phyloP scores from a whole-genome alignment of 2,888 invertebrate species.

The Mongoloraphidia duomilia region DNA sequence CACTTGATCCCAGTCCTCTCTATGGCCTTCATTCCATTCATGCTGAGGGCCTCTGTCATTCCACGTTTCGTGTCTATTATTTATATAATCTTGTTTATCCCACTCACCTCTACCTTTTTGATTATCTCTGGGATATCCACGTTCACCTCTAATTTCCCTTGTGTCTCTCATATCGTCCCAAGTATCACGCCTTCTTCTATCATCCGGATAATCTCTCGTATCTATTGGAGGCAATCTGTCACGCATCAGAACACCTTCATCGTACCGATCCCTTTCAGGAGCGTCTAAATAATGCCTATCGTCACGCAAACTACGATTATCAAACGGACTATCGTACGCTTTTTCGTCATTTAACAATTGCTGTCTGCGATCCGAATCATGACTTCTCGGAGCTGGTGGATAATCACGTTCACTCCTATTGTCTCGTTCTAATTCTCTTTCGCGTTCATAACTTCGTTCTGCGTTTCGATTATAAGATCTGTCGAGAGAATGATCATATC shows the following conservation, averaged over 20 bases:
- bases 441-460: conserved; percentile 24
- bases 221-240: conserved; percentile 21
- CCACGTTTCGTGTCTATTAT: conserved; percentile 34
- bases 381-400: conserved; percentile 19
- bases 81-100: conserved; percentile 26
- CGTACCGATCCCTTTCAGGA: conserved; percentile 1
- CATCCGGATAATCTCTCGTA: conserved; percentile 24
- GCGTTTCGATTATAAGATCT: conserved; percentile 22
- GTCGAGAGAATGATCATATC: conserved; percentile 31
- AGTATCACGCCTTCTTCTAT: conserved; percentile 19
- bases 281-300: conserved; percentile 28
- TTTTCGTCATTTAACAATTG: conserved; percentile 21
- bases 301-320: conserved; percentile 28
- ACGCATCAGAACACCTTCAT: conserved; percentile 12
- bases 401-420: conserved; percentile 21
- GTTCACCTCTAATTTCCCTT: conserved; percentile 19
- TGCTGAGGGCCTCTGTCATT: conserved; percentile 33
- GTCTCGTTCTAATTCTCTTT: conserved; percentile 24
- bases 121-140: conserved; percentile 22
- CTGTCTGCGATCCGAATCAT: conserved; percentile 22
- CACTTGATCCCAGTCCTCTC: conserved; percentile 26
- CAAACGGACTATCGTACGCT: conserved; percentile 31
- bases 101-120: conserved; percentile 23
- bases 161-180: conserved; percentile 13
- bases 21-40: conserved; percentile 34